Conservation (phyloP, 2,113 vertebrate genomes). For the Orthonyx spaldingii region DNA sequence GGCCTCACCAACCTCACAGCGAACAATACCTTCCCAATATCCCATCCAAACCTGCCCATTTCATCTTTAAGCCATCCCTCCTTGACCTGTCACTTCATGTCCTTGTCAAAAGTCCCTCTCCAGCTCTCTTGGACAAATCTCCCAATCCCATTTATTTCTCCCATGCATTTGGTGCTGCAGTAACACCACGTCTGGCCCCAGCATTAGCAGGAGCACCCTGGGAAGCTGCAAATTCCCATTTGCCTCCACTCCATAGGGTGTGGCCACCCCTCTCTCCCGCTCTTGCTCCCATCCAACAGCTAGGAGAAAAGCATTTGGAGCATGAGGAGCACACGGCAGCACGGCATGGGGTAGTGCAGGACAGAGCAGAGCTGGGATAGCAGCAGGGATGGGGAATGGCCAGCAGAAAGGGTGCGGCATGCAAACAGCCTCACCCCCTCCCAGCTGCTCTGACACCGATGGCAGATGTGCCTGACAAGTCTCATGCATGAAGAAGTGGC, state of each 20-base stretch:
- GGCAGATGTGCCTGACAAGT: background rate
- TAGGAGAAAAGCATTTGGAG: fast-evolving
- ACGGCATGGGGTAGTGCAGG: background rate
- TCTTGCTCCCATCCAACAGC: background rate
- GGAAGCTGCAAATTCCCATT: background rate
- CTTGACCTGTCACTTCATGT: too few relatives aligned
- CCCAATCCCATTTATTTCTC: background rate
- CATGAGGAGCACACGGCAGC: background rate
- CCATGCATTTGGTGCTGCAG: background rate
- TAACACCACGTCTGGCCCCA: fast-evolving
- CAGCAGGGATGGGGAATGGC: background rate
- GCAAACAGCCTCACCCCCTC: background rate
- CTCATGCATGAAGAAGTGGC: fast-evolving
- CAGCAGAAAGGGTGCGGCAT: fast-evolving
- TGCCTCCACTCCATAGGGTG: background rate
- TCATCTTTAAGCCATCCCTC: background rate
- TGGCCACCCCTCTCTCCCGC: background rate
- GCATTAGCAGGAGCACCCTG: fast-evolving
- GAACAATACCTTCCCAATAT: background rate
- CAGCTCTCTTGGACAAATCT: background rate
- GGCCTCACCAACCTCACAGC: fast-evolving
- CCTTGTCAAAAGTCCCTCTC: background rate
- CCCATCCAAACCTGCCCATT: background rate
- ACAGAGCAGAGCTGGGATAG: background rate
- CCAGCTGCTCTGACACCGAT: background rate